Base-by-base conservation (phyloP, 2,113 vertebrate species). In the Embiotoca jacksoni region DNA sequence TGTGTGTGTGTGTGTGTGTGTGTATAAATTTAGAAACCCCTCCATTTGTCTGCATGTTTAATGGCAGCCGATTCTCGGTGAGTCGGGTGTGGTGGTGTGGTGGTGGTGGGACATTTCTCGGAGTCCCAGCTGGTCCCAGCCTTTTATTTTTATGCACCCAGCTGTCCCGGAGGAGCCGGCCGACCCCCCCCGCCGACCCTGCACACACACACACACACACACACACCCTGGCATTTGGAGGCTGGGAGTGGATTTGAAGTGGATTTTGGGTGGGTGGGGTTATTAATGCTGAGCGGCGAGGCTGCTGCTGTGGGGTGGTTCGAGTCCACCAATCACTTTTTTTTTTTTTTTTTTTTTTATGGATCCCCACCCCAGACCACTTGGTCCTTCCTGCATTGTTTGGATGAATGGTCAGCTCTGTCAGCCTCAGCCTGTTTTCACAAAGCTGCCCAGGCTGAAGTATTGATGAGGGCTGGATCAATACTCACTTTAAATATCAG, bases 91-190 rank as follows among this genome's bases (percentile, higher is more conserved):
- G 23, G 23, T 23, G 78, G 68, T 73, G 83, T 65, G 79, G 78
- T 9, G 70, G 37, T 1, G 66, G 41, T 54, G 76, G 79, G 80
- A 44, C 68, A 81, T 92, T 89, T 81, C 83, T 86, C 56, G 35
- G 10, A 81, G 69, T 73, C 89, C 83, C 93, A 93, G 93, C 92
- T 92, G 92, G 92, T 90, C 58, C 3, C 69, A 61, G 75, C 55
- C 85, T 92, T 91, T 94, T 95, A 94, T 96, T 95, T 96, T 90
- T 94, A 94, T 88, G 81, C 79, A 82, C 88, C 90, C 94, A 95
- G 95, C 95, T 96, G 95, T 89, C 88, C 44, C 35, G 69, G 37
- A 78, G 80, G 60, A 68, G 75, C 58, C 3, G 36, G 59, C 33
- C 13, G 11, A 37, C 70, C 72, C 74, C 6, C 50, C 7, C 83